A percentile compares a stretch with the other conserved stretches of the same genome.
These are phyloP conservation scores for Tenthredo notha DNA, from an alignment of 2,888 invertebrate species.

Conservation along the genomic window DNA sequence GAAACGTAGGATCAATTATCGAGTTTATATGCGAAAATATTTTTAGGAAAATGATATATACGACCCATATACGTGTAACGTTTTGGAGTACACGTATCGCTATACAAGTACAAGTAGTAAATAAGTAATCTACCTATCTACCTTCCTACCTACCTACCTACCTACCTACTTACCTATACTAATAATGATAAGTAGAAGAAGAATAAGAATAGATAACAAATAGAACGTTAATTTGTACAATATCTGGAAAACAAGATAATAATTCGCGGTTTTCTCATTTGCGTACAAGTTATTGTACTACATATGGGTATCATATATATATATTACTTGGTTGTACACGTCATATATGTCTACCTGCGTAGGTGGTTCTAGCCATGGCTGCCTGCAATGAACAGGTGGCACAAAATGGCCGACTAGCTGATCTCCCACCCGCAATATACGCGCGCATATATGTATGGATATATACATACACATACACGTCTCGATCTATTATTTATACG, in stretches of 20 bases:
- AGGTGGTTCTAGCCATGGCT: neutral
- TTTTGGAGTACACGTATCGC: constrained; percentile 6
- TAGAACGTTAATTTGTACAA: neutral
- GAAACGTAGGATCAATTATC: neutral
- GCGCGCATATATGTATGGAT: too few species aligned
- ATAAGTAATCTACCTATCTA: neutral
- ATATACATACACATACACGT: neutral
- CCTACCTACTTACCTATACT: neutral
- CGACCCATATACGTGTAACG: neutral
- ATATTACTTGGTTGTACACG: neutral
- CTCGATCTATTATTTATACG: neutral
- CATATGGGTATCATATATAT: too few species aligned
- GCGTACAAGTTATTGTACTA: neutral
- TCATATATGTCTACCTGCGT: neutral
- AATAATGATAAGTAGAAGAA: neutral
- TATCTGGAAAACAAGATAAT: neutral
- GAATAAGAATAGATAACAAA: neutral
- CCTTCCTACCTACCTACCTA: neutral
- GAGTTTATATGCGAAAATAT: neutral
- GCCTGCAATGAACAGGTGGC: constrained; percentile 11
- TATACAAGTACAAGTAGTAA: neutral
- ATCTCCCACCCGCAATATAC: constrained; percentile 1
- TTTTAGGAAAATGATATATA: neutral
- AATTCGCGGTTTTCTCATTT: neutral
- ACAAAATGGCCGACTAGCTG: constrained; percentile 23